Evolutionary conservation across 2,797 vertebrate species (phyloP), one percentile per base, ranked within the genome.

Genomic region (Channallabes apus): DNA sequence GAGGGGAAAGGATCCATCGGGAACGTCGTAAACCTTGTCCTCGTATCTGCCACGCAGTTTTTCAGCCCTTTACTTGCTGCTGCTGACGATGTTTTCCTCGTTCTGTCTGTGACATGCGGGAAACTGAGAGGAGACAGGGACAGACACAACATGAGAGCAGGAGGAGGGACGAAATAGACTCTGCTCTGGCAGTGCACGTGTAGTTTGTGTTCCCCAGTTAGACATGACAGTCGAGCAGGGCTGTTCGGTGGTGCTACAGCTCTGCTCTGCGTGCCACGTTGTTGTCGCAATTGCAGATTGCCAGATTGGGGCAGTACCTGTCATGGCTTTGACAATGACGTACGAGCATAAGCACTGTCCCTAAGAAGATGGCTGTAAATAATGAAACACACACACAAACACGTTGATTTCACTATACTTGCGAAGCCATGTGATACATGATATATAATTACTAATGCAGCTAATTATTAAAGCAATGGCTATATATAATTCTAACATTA

Each of bases 121-220:
- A 80, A 73, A 86, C 80, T 80, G 83, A 72, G 27, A 90, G 81
- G 85, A 88, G 64, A 81, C 88, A 87, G 83, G 88, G 87, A 88
- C 81, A 91, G 89, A 91, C 80, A 84, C 86, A 82, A 86, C 90
- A 86, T 87, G 87, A 91, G 90, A 89, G 88, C 85, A 80, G 90
- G 84, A 85, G 83, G 73, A 58, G 78, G 18, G 54, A 76, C 59
- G 73, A 75, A 62, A 83, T 67, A 80, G 69, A 65, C 56, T 68
- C 67, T 35, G 41, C 56, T 72, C 32, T 84, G 73, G 81, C n/a
- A 78, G 58, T 75, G 81, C 73, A 54, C 56, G 73, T 78, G 84
- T 79, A 65, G 84, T 59, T 65, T 61, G 68, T 80, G 86, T 85
- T 84, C 86, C 86, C 88, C 86, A 86, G 88, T 89, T 87, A 88